phyloP scores from a whole-genome alignment of 2,113 vertebrate genomes.

The Clinocottus analis region DNA sequence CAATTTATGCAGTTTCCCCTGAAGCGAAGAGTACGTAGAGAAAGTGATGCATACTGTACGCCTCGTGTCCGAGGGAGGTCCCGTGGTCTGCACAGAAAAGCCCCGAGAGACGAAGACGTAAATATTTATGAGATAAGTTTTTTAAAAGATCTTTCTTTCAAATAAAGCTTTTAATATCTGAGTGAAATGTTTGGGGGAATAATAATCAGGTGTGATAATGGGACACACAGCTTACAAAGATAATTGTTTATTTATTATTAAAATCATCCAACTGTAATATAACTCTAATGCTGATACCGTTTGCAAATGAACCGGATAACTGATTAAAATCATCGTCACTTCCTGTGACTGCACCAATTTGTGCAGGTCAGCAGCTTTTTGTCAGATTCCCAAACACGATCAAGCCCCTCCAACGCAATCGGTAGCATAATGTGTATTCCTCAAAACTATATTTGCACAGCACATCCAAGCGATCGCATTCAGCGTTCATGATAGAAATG shows the following conservation, averaged over 20 bases:
- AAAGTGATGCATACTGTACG: conserved; percentile 12
- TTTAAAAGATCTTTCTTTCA: not conserved
- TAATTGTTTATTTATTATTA: not conserved
- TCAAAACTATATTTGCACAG: conserved; percentile 38
- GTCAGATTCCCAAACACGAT: conserved; percentile 21
- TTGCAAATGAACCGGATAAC: conserved; percentile 27
- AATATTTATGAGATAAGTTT: conserved; percentile 17
- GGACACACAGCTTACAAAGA: not conserved
- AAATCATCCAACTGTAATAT: not conserved
- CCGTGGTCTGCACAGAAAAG: not conserved
- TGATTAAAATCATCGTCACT: conserved; percentile 9
- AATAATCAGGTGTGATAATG: not conserved
- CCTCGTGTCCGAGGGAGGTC: not conserved
- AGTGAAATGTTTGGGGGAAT: not conserved
- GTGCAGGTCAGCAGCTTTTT: conserved; percentile 21
- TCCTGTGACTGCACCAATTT: conserved; percentile 9
- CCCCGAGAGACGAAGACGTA: not conserved
- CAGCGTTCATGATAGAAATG: conserved; percentile 28
- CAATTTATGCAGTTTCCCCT: conserved; percentile 22
- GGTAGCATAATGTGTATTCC: conserved; percentile 14
- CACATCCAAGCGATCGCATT: conserved; percentile 21
- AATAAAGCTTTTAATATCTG: too few relatives aligned
- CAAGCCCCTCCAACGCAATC: conserved; percentile 6
- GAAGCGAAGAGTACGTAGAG: not conserved
- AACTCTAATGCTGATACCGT: not conserved